Percentiles rank a stretch among this genome's conserved stretches.
Evolutionary conservation across 2,888 invertebrate genomes (phyloP).

Genomic region (Cephus runcator): DNA sequence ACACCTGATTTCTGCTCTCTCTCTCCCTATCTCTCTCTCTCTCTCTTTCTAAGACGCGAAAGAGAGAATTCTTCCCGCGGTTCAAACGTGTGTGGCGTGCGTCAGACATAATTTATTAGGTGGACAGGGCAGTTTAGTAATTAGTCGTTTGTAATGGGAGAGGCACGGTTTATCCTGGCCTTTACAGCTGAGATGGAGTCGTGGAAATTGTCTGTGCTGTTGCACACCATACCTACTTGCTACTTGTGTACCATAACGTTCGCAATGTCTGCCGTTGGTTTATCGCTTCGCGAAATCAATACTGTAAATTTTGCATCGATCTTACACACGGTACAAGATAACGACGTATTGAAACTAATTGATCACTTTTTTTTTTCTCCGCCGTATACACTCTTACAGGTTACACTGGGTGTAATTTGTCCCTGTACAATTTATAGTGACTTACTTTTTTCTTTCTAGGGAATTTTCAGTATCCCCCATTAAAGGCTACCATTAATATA

Average conservation of each 20-base stretch:
- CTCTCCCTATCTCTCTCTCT: no score
- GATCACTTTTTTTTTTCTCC: neutral
- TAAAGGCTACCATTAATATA: neutral
- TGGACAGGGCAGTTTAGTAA: slow-evolving; percentile 48
- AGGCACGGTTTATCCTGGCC: slow-evolving; percentile 10
- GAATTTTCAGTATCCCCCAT: neutral
- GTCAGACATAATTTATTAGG: slow-evolving; percentile 43
- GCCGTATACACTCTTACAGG: neutral
- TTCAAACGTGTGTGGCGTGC: slow-evolving; percentile 28
- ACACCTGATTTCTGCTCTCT: neutral
- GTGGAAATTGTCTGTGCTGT: slow-evolving; percentile 16
- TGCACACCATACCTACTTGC: neutral
- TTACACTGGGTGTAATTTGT: neutral
- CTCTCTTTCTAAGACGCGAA: neutral
- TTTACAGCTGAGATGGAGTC: slow-evolving; percentile 9
- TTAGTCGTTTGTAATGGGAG: slow-evolving; percentile 44
- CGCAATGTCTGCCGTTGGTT: neutral
- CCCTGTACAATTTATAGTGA: neutral
- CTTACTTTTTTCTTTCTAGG: neutral
- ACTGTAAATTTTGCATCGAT: slow-evolving; percentile 1
- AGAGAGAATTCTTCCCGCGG: neutral
- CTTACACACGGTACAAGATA: neutral
- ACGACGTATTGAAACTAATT: neutral
- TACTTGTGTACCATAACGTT: neutral
- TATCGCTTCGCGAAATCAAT: slow-evolving; percentile 2